Percentiles rank a stretch among this genome's conserved stretches.
Evolutionary conservation across 1,140 invertebrate species (phyloP).

Genomic region (Pantala flavescens): DNA sequence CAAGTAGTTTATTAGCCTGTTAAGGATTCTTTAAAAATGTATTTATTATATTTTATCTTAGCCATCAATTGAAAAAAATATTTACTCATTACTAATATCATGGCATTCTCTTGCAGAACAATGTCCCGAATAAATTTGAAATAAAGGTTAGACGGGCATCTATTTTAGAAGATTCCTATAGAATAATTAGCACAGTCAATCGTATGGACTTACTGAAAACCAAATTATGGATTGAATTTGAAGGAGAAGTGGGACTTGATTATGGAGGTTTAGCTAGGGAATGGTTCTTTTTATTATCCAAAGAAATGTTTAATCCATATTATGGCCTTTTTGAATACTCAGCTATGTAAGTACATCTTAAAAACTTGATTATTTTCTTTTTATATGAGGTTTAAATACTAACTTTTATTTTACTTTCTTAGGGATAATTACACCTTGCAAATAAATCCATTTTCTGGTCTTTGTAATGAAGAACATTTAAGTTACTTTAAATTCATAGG

Average conservation of each 20-base stretch:
- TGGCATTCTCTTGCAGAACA: conserved; percentile 52
- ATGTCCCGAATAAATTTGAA: conserved; percentile 96
- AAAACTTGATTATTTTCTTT: background rate
- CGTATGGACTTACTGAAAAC: conserved; percentile 85
- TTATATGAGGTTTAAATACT: conserved; percentile 20
- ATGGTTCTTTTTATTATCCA: conserved; percentile 97
- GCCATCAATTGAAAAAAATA: no score
- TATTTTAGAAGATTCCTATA: conserved; percentile 92
- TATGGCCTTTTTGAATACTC: conserved; percentile 99
- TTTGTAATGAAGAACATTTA: conserved; percentile 95
- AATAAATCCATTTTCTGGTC: conserved; percentile 94
- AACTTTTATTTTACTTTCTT: conserved; percentile 24
- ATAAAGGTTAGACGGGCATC: conserved; percentile 83
- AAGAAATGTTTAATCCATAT: conserved; percentile 99
- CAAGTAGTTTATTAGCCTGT: no score
- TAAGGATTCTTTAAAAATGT: no score
- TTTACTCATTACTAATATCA: no score
- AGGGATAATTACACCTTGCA: conserved; percentile 98
- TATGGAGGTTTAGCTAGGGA: conserved; percentile 94
- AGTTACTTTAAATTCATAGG: conserved; percentile 99
- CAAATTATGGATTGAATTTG: conserved; percentile 98
- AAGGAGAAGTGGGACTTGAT: conserved; percentile 92
- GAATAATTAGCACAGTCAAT: conserved; percentile 75
- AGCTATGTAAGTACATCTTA: conserved; percentile 63
- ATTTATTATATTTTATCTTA: no score